A percentile compares a stretch with the other conserved stretches of the same genome.
Conservation (phyloP, 2,113 vertebrate species). For the Barbus barbus region DNA sequence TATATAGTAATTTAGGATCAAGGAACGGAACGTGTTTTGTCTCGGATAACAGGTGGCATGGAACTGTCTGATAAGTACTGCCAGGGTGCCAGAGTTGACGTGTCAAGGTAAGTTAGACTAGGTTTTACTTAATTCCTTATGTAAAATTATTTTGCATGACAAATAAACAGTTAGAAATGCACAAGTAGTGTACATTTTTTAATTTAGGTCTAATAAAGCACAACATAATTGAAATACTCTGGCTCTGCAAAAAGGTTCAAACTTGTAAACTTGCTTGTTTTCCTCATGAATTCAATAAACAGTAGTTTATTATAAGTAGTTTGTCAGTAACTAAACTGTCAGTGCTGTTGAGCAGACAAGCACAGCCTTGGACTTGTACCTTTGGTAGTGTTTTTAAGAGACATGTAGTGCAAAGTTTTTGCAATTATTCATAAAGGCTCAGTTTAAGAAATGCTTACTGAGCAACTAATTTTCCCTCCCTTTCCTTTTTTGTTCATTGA, state of each 20-base stretch:
- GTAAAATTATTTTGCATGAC: background rate
- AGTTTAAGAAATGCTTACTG: background rate
- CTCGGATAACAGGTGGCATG: background rate
- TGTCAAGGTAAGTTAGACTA: slow-evolving; percentile 6
- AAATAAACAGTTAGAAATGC: background rate
- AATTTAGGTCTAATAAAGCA: background rate
- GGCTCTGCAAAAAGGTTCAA: background rate
- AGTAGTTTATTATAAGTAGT: no score
- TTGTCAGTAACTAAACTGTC: no score
- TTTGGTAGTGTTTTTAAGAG: background rate
- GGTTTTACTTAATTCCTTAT: background rate
- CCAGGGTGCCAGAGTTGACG: background rate
- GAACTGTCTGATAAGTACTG: slow-evolving; percentile 10
- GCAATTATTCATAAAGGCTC: background rate
- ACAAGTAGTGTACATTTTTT: background rate
- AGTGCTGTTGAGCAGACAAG: background rate
- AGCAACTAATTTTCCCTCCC: background rate
- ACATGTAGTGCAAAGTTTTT: background rate
- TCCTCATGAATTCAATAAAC: background rate
- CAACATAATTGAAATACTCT: background rate
- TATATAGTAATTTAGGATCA: slow-evolving; percentile 14
- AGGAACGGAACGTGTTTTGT: background rate
- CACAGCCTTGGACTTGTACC: slow-evolving; percentile 22
- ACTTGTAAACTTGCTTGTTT: background rate
- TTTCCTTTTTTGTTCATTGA: background rate